Percentiles rank a stretch among this genome's conserved stretches.
Conservation (phyloP, 2,113 vertebrate species). For the Fulmarus glacialis region DNA sequence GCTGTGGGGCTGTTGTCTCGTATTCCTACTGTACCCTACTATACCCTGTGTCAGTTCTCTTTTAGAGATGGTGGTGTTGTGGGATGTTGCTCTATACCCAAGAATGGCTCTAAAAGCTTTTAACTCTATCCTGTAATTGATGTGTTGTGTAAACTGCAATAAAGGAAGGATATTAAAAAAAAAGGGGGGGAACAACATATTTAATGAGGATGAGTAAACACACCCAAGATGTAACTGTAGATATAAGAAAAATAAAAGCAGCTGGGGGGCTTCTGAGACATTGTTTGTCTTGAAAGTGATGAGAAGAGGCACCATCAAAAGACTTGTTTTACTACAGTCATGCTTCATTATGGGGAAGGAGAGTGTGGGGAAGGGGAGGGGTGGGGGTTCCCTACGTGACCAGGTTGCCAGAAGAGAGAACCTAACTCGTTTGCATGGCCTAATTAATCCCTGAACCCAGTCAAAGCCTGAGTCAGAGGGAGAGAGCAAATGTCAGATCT, state of each 20-base stretch:
- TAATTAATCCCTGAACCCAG: conserved; percentile 51
- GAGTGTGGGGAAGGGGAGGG: conserved; percentile 15
- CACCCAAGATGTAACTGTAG: conserved; percentile 74
- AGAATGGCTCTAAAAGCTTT: conserved; percentile 10
- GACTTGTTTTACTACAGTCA: conserved; percentile 78
- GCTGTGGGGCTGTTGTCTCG: background rate
- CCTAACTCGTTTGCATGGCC: conserved; percentile 44
- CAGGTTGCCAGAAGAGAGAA: conserved; percentile 62
- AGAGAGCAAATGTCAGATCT: conserved; percentile 45
- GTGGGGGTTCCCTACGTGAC: conserved; percentile 44
- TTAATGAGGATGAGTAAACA: conserved; percentile 69
- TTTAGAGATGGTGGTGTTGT: background rate
- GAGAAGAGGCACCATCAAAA: conserved; percentile 75
- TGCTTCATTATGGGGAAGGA: conserved; percentile 76
- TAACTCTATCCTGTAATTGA: conserved; percentile 21
- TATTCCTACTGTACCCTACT: background rate
- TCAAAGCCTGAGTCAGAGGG: conserved; percentile 37
- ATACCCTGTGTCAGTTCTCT: background rate
- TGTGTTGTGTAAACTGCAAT: conserved; percentile 33
- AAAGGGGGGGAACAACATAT: background rate
- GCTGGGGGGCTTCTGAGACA: conserved; percentile 67
- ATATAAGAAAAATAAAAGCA: conserved; percentile 80
- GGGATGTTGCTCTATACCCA: background rate
- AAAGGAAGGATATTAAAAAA: conserved; percentile 15
- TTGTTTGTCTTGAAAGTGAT: conserved; percentile 78